A percentile compares a stretch with the other conserved stretches of the same genome.
Evolutionary conservation across 53 echinoderm and acorn worm genomes (phyloP).

Genomic region (Holothuria leucospilota): DNA sequence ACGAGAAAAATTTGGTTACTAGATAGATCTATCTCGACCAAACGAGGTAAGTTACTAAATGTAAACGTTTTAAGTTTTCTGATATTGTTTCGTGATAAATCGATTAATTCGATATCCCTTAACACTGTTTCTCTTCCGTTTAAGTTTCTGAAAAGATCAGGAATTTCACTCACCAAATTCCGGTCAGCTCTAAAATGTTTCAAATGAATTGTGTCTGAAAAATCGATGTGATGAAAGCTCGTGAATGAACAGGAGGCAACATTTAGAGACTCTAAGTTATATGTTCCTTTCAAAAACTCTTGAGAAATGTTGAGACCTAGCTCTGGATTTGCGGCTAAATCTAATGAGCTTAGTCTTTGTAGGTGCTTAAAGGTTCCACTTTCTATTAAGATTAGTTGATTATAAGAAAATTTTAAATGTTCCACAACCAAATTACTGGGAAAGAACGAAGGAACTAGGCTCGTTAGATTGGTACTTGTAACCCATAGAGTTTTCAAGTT

Average conservation of each 20-base stretch:
- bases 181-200: background rate
- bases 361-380: background rate
- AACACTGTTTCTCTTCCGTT: background rate
- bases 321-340: background rate
- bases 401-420: background rate
- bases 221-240: background rate
- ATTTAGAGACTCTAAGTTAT: background rate
- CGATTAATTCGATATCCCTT: background rate
- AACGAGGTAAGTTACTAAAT: conserved; percentile 25
- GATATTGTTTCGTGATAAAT: conserved; percentile 3
- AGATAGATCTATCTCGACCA: conserved; percentile 15
- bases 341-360: background rate
- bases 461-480: background rate
- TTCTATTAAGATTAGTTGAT: background rate
- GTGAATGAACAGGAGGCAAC: background rate
- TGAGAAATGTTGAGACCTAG: background rate
- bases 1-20: background rate
- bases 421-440: background rate
- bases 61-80: background rate
- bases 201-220: conserved; percentile 2
- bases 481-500: background rate
- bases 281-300: background rate
- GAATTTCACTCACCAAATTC: background rate
- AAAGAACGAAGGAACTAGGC: background rate
- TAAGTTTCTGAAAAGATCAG: background rate